Conservation (phyloP, 2,113 vertebrate species). For the Plotosus lineatus region DNA sequence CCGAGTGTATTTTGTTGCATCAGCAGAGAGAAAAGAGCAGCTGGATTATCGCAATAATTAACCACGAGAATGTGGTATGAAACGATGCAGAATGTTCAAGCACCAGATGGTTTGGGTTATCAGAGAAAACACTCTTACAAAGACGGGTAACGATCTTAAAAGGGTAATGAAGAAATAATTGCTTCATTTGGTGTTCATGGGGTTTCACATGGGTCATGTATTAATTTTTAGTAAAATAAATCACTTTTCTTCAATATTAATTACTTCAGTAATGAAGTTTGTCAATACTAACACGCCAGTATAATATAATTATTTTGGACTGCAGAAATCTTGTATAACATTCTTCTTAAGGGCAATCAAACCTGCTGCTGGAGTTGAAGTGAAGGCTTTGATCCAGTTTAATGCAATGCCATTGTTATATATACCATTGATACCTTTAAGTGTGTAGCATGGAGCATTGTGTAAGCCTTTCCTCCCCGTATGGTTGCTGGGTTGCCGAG, state of each 20-base stretch:
- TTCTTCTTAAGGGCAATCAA: neutral
- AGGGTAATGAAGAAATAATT: neutral
- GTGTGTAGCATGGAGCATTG: neutral
- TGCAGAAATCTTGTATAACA: neutral
- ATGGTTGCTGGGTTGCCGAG: neutral
- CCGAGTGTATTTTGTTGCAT: neutral
- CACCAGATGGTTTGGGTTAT: constrained; percentile 14
- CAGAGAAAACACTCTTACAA: neutral
- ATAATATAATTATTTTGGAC: no score
- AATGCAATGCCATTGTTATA: neutral
- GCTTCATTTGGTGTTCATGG: neutral
- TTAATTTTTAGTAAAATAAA: neutral
- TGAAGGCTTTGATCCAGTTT: neutral
- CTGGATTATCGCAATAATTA: neutral
- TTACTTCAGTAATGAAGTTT: no score
- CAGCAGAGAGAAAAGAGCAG: constrained; percentile 1
- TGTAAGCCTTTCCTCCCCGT: neutral
- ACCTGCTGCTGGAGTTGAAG: neutral
- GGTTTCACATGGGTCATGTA: neutral
- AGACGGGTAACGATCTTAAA: neutral
- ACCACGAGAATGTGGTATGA: neutral
- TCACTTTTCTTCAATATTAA: neutral
- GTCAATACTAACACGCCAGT: no score
- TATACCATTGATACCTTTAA: neutral
- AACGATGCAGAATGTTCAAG: neutral